Evolutionary conservation across 2,113 vertebrate species (phyloP), one percentile per base, ranked within the genome.

Genomic region (Caloenas nicobarica): DNA sequence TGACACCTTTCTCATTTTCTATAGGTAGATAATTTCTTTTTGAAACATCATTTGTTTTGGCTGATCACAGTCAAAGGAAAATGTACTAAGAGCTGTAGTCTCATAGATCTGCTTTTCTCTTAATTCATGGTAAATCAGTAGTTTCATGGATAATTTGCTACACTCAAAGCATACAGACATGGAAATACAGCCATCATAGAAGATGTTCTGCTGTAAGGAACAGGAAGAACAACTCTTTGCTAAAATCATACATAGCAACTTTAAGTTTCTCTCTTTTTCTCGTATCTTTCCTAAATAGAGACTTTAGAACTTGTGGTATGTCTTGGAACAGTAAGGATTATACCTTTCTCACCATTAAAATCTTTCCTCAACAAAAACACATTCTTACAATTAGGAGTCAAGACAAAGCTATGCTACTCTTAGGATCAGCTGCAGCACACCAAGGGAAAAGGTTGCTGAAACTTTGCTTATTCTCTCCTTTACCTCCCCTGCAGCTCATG

Each of bases 41-140:
- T 86, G 46, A 80, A 84, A 89, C 7, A 23, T 58, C 69, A 23
- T 40, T 62, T 96, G 29, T 79, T 85, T 46, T 61, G 68, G 36
- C 7, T 74, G 90, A 72, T 91, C 81, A 90, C 50, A 88, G 62
- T 93, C 93, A 93, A 92, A 88, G 23, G 16, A 93, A 95, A 87
- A 74, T 78, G 65, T 65, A 87, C 89, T 96, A 58, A 78, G 50
- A 86, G 4, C 44, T 66, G 6, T 64, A 74, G 40, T 65, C 36
- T 79, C 68, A 77, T 46, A 81, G 46, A 54, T 77, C 60, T 78
- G 24, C 48, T 83, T 78, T 91, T 86, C 46, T 90, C 78, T 77
- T 94, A 82, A 56, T 83, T 91, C 77, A 89, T 7, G n/a, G 58
- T 69, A 95, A 71, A 82, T 54, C 58, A 74, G 23, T 61, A 86